Conservation (phyloP, 2,113 vertebrate genomes). For the Myodes glareolus region DNA sequence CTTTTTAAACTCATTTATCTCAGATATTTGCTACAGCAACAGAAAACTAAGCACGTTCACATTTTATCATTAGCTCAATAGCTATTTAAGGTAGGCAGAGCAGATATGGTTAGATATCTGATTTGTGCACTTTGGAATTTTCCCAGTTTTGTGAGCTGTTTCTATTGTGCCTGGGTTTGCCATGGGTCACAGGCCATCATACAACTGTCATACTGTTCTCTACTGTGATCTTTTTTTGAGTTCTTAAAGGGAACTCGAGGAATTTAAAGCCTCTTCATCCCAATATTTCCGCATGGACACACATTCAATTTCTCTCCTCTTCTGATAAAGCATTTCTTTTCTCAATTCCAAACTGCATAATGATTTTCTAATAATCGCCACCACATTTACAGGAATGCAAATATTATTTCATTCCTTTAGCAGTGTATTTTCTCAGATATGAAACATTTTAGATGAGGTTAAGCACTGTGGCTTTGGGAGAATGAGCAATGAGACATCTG, state of each 20-base stretch:
- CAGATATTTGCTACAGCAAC: neutral
- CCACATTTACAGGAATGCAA: slow-evolving; percentile 36
- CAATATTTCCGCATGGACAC: slow-evolving; percentile 58
- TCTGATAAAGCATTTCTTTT: slow-evolving; percentile 62
- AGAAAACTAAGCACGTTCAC: neutral
- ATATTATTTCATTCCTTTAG: slow-evolving; percentile 17
- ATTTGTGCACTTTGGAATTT: neutral
- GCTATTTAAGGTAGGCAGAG: neutral
- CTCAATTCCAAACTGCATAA: slow-evolving; percentile 5
- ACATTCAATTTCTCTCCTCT: slow-evolving; percentile 59
- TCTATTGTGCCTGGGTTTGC: neutral
- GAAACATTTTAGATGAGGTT: neutral
- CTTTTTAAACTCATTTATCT: neutral
- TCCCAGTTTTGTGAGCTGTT: neutral
- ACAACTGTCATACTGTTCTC: neutral
- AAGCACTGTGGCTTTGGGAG: neutral
- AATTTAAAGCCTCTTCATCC: slow-evolving; percentile 48
- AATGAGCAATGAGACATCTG: neutral
- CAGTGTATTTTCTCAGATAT: neutral
- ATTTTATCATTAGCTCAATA: neutral
- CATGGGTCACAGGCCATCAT: neutral
- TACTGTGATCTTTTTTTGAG: neutral
- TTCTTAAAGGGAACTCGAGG: slow-evolving; percentile 9
- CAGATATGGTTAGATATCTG: neutral
- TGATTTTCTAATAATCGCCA: slow-evolving; percentile 40